Evolutionary conservation across 2,888 invertebrate genomes (phyloP).

Genomic region (Leptopilina drosophilae): DNA sequence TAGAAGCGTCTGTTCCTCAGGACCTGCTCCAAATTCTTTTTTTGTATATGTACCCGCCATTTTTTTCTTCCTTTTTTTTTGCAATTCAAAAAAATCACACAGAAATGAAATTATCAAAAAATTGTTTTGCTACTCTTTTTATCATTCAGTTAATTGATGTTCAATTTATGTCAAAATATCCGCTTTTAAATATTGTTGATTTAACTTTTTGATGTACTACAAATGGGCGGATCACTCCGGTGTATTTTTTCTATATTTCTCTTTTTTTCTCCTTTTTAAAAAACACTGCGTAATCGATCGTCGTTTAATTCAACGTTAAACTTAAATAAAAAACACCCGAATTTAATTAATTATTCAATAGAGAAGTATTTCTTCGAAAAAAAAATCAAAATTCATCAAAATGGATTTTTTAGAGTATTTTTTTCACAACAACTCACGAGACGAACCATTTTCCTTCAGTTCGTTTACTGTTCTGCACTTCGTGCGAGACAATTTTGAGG

Average conservation of each 20-base stretch:
- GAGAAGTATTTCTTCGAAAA: background rate
- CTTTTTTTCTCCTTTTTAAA: background rate
- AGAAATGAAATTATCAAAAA: background rate
- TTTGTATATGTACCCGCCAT: constrained; percentile 75
- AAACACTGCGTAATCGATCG: background rate
- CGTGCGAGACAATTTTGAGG: constrained; percentile 30
- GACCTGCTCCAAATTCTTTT: constrained; percentile 72
- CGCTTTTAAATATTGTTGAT: background rate
- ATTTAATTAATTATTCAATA: background rate
- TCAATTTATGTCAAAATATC: constrained; percentile 10
- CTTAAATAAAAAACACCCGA: background rate
- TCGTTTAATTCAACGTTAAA: background rate
- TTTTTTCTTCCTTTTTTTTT: constrained; percentile 48
- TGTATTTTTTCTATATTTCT: background rate
- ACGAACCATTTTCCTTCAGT: constrained; percentile 12
- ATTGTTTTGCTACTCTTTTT: background rate
- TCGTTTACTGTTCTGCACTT: background rate
- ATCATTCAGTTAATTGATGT: background rate
- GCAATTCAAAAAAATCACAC: background rate
- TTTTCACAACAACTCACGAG: background rate
- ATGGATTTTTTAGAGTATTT: background rate
- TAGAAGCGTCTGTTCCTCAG: constrained; percentile 73
- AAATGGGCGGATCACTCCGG: constrained; percentile 27
- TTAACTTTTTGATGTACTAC: constrained; percentile 4
- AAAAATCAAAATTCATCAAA: background rate